phyloP scores from a whole-genome alignment of 2,888 invertebrate genomes.

The Ennomos erosarius region DNA sequence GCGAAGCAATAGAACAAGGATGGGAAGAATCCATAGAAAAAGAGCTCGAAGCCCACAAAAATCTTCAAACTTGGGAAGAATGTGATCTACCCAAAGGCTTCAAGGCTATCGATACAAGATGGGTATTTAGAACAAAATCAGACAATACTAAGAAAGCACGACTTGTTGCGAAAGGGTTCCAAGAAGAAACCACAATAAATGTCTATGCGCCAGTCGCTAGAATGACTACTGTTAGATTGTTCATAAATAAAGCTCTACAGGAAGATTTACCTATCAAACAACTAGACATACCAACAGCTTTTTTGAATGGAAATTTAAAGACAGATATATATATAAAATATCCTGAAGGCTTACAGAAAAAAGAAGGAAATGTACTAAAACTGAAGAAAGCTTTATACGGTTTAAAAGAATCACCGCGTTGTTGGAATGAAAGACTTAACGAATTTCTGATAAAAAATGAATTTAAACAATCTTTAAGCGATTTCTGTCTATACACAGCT shows the following conservation, averaged over 20 bases:
- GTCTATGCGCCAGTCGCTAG: too few relatives aligned
- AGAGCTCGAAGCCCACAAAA: slow-evolving; percentile 15
- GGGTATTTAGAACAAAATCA: slow-evolving; percentile 38
- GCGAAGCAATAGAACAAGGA: slow-evolving; percentile 22
- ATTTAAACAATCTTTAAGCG: slow-evolving; percentile 18
- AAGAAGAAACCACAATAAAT: too few relatives aligned
- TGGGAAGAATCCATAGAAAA: slow-evolving; percentile 20
- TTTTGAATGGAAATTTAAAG: too few relatives aligned
- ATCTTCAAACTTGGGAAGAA: slow-evolving; percentile 20
- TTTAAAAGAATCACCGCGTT: slow-evolving; percentile 32
- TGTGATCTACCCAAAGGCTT: slow-evolving; percentile 4
- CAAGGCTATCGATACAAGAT: slow-evolving; percentile 37
- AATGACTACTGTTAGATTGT: too few relatives aligned
- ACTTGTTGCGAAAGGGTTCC: too few relatives aligned
- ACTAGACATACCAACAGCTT: too few relatives aligned
- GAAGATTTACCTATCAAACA: too few relatives aligned
- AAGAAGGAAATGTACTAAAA: slow-evolving; percentile 6
- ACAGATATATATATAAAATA: too few relatives aligned
- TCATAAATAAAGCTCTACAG: too few relatives aligned
- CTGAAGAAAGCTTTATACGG: slow-evolving; percentile 28
- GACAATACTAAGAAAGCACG: slow-evolving; percentile 38
- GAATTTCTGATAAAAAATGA: slow-evolving; percentile 21
- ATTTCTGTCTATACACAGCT: slow-evolving; percentile 15
- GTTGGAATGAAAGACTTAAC: slow-evolving; percentile 34
- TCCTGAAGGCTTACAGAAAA: slow-evolving; percentile 22